Percentiles rank a stretch among this genome's conserved stretches.
Evolutionary conservation across 2,797 vertebrate genomes (phyloP).

Genomic region (Pipistrellus pygmaeus): DNA sequence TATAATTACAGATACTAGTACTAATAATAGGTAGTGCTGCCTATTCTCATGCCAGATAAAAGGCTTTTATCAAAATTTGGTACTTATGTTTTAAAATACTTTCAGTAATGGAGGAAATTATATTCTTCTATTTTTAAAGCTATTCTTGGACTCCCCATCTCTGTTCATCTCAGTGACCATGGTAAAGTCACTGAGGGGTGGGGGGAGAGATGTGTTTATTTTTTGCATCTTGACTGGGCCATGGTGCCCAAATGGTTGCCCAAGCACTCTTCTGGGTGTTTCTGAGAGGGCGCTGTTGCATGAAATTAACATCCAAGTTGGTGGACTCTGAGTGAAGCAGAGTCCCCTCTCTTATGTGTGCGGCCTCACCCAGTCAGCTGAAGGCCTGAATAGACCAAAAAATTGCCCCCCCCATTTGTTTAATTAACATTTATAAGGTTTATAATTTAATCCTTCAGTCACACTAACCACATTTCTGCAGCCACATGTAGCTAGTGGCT

Average conservation of each 20-base stretch:
- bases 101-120: background rate
- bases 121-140: slow-evolving; percentile 18
- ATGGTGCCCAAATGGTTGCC: background rate
- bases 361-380: background rate
- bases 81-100: slow-evolving; percentile 24
- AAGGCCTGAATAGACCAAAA: background rate
- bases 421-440: background rate
- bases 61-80: background rate
- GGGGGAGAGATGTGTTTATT: background rate
- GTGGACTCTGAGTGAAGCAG: background rate
- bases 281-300: background rate
- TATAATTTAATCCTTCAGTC: background rate
- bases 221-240: background rate
- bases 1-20: background rate
- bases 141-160: background rate
- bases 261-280: background rate
- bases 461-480: background rate
- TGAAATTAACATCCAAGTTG: background rate
- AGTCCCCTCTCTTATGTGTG: background rate
- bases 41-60: background rate
- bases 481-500: accelerated
- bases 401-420: background rate
- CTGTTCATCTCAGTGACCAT: background rate
- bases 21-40: background rate
- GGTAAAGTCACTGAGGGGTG: background rate